These are phyloP conservation scores for Telmatherina bonti DNA, from an alignment of 2,797 vertebrate genomes.

Conservation along the genomic window DNA sequence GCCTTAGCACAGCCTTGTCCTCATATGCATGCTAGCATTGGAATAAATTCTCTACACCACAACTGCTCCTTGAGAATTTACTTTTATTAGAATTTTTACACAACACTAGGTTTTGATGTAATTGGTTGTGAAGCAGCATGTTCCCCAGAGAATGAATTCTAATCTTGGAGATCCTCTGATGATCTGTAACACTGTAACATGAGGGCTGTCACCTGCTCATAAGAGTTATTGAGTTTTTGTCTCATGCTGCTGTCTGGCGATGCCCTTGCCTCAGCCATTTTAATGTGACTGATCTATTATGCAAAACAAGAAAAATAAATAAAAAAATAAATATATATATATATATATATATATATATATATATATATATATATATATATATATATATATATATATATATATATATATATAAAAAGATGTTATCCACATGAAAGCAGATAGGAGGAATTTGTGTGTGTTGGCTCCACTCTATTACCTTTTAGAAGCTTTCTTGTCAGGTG, in stretches of 20 bases:
- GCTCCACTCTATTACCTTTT: slow-evolving; percentile 38
- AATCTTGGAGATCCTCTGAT: slow-evolving; percentile 7
- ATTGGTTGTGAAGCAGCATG: background rate
- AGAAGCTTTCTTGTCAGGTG: slow-evolving; percentile 39
- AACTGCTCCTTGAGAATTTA: background rate
- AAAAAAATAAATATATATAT: too few species aligned
- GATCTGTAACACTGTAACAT: background rate
- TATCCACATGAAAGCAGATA: slow-evolving; percentile 10
- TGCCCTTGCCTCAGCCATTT: background rate
- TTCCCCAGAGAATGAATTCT: background rate
- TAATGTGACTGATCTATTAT: slow-evolving; percentile 25
- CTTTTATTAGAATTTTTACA: background rate
- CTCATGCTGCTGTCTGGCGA: background rate
- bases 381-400: too few species aligned
- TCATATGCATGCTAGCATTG: background rate
- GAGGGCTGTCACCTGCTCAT: background rate
- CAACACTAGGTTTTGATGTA: background rate
- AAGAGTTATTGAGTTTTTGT: background rate
- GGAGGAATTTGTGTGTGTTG: slow-evolving; percentile 16
- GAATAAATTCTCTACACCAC: background rate
- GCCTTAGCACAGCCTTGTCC: background rate
- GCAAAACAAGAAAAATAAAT: too few species aligned
- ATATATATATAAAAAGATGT: slow-evolving; percentile 24
- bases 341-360: too few species aligned
- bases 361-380: too few species aligned